Conservation (phyloP, 2,797 vertebrate species). For the Acanthurus leucopareius region DNA sequence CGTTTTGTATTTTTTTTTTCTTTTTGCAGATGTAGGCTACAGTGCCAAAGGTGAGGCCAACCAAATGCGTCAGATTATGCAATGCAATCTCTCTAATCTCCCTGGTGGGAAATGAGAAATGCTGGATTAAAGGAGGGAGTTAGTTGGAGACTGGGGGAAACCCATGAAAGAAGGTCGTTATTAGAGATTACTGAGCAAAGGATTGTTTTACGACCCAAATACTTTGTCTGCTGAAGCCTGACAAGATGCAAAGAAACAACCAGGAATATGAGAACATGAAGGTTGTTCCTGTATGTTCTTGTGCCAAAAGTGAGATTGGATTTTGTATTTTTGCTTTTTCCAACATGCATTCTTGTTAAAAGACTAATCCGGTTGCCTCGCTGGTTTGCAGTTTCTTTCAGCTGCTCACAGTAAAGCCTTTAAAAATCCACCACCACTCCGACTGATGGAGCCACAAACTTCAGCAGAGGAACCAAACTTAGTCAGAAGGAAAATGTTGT, state of each 20-base stretch:
- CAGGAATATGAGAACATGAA: neutral
- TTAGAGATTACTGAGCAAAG: slow-evolving; percentile 70
- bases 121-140: slow-evolving; percentile 66
- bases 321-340: neutral
- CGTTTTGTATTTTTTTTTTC: no score
- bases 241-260: slow-evolving; percentile 11
- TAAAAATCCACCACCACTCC: neutral
- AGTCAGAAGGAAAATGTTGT: neutral
- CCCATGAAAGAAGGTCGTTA: slow-evolving; percentile 58
- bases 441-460: slow-evolving; percentile 2
- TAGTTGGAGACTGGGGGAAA: slow-evolving; percentile 43
- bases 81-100: slow-evolving; percentile 61
- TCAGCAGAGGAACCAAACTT: slow-evolving; percentile 1
- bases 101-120: slow-evolving; percentile 59
- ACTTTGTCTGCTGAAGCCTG: slow-evolving; percentile 29
- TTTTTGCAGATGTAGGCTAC: slow-evolving; percentile 52
- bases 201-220: slow-evolving; percentile 68
- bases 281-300: neutral
- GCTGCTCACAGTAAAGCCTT: neutral
- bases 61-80: slow-evolving; percentile 63
- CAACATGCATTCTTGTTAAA: slow-evolving; percentile 2
- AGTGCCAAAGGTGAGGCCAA: slow-evolving; percentile 63
- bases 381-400: slow-evolving; percentile 10
- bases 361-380: neutral
- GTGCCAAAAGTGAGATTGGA: neutral